phyloP scores from a whole-genome alignment of 2,888 invertebrate genomes.

The Margaritifera margaritifera region DNA sequence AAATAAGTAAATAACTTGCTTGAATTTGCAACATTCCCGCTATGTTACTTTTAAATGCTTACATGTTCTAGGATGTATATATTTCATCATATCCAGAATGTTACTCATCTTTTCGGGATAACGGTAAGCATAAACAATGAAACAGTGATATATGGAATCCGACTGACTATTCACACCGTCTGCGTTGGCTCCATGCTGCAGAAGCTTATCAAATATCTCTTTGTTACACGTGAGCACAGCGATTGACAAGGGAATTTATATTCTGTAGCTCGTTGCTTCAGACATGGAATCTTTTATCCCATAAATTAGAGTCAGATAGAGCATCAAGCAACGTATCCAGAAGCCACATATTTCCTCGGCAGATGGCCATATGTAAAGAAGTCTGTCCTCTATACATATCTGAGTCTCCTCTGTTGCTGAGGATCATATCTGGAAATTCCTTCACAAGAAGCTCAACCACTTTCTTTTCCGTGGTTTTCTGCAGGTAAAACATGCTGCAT shows the following conservation, averaged over 20 bases:
- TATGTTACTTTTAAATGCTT: too few species aligned
- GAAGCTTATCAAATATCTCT: conserved; percentile 33
- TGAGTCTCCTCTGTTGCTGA: conserved; percentile 23
- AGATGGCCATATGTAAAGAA: conserved; percentile 43
- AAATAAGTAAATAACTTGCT: too few species aligned
- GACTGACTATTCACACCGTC: conserved; percentile 31
- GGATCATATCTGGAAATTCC: conserved; percentile 25
- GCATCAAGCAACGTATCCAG: conserved; percentile 18
- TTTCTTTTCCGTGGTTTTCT: conserved; percentile 8
- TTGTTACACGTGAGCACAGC: conserved; percentile 43
- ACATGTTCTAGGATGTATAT: conserved; percentile 41
- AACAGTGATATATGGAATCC: conserved; percentile 39
- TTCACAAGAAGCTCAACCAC: conserved; percentile 13
- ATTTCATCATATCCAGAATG: conserved; percentile 31
- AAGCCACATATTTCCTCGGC: conserved; percentile 35
- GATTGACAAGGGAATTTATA: conserved; percentile 39
- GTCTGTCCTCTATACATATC: conserved; percentile 42
- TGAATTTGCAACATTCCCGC: too few species aligned
- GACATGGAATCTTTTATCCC: conserved; percentile 17
- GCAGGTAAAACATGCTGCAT: conserved; percentile 15
- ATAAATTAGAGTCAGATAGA: conserved; percentile 8
- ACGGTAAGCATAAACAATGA: conserved; percentile 37
- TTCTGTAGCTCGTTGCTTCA: conserved; percentile 30
- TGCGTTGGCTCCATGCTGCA: conserved; percentile 36
- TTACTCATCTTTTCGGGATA: conserved; percentile 40